Base-by-base conservation (phyloP, 2,888 invertebrate genomes). In the Amblyjoppa proteus region DNA sequence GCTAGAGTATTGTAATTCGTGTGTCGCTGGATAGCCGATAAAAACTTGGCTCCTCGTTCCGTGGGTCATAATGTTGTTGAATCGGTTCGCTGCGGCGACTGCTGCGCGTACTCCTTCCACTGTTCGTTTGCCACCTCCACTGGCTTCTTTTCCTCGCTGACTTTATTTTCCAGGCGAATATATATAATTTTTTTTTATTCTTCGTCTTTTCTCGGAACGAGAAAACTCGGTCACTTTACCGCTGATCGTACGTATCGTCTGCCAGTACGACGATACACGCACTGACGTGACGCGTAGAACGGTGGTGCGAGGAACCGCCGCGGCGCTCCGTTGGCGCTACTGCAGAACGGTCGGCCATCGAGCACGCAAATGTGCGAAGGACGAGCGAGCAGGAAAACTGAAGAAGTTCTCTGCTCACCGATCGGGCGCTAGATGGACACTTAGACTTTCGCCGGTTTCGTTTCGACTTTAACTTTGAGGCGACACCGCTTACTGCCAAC, bases 51-150 rank as follows among this genome's bases (percentile, higher is more conserved):
- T 41, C 56, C 75, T 68, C 16, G 75, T 38, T 45, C 13, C 68
- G 68, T 31, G 53, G 66, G 75, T 81, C 81, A 81, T 81, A 73
- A 25, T 76, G 41, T 68, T 74, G 53, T 81, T 56, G 45, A 71
- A 69, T 68, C 13, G 58, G 58, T 38, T 31, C 58, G 41, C 49
- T 49, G 78, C 66, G 51, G 31, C 75, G 75, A 66, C 66, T 66
- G 49, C 34, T 38, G 49, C 75, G 64, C 64, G 64, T 76, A 64
- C 61, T 61, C 75, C 61, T 64, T 31, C 66, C 75, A 66, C 49
- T 13, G 61, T 6, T 31, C 16, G 31, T 1, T 34, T 64, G 3
- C 34, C 64, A 64, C 64, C 34, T 64, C 31, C n/a, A 2, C n/a
- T 51, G 1, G 20, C 28, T 11, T 31, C n/a, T 64, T 45, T 68